Evolutionary conservation across 2,113 vertebrate species (phyloP).

Genomic region (Calidris pygmaea): DNA sequence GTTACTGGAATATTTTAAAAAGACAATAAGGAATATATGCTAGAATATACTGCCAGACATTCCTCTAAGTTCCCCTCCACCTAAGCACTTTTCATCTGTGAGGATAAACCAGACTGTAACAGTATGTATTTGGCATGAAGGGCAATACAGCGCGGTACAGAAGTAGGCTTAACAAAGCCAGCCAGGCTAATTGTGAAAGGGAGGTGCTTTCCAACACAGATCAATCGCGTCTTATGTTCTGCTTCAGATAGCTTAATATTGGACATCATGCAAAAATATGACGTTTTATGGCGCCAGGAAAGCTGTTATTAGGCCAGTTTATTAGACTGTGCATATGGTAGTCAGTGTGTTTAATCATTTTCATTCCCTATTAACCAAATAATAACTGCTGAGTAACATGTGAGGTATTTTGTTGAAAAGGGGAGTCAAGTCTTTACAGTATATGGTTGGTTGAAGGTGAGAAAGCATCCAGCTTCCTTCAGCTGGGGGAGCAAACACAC

Average conservation of each 20-base stretch:
- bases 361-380: background rate
- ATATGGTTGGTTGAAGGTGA: background rate
- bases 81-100: background rate
- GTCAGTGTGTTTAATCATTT: background rate
- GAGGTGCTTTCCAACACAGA: background rate
- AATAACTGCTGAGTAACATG: background rate
- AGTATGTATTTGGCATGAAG: background rate
- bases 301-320: background rate
- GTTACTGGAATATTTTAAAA: background rate
- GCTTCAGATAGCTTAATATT: background rate
- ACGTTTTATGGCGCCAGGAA: background rate
- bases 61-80: background rate
- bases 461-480: background rate
- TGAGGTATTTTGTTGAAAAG: background rate
- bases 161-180: background rate
- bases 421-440: background rate
- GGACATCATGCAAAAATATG: background rate
- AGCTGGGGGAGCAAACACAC: background rate
- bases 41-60: background rate
- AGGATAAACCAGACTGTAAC: background rate
- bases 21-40: background rate
- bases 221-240: fast-evolving
- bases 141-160: background rate
- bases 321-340: background rate
- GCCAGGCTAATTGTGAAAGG: background rate